phyloP scores from a whole-genome alignment of 92 coral and sea anemone genomes.

The Bergia sp. region DNA sequence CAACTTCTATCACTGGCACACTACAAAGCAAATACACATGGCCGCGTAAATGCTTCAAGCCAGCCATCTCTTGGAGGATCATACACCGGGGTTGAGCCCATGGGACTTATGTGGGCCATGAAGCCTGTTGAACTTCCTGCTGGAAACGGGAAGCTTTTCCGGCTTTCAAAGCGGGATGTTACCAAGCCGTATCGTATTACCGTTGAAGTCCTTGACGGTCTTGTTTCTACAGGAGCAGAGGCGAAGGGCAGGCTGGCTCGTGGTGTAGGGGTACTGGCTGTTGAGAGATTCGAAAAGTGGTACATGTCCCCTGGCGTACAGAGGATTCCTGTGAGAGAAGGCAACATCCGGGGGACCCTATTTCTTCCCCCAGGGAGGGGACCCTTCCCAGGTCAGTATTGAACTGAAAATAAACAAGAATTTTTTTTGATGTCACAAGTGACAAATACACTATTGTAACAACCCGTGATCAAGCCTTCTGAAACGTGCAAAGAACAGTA shows the following conservation, averaged over 20 bases:
- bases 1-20: constrained; percentile 38
- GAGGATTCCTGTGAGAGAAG: constrained; percentile 58
- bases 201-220: constrained; percentile 65
- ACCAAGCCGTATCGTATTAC: constrained; percentile 65
- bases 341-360: constrained; percentile 54
- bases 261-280: neutral
- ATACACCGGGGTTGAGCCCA: constrained; percentile 63
- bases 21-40: constrained; percentile 39
- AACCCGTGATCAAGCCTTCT: too few relatives aligned
- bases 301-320: constrained; percentile 48
- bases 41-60: constrained; percentile 26
- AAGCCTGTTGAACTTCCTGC: constrained; percentile 23
- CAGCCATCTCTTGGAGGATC: constrained; percentile 62
- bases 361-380: constrained; percentile 60
- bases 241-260: neutral
- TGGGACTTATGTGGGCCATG: constrained; percentile 83
- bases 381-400: constrained; percentile 50
- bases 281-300: constrained; percentile 53
- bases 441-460: neutral
- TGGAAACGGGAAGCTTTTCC: constrained; percentile 53
- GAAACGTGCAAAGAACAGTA: too few relatives aligned
- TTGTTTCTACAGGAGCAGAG: constrained; percentile 5
- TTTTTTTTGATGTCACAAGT: neutral
- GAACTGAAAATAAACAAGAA: neutral
- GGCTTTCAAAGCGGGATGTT: constrained; percentile 71